Evolutionary conservation across 1,140 invertebrate species (phyloP).

Genomic region (Leptopilina clavipes): DNA sequence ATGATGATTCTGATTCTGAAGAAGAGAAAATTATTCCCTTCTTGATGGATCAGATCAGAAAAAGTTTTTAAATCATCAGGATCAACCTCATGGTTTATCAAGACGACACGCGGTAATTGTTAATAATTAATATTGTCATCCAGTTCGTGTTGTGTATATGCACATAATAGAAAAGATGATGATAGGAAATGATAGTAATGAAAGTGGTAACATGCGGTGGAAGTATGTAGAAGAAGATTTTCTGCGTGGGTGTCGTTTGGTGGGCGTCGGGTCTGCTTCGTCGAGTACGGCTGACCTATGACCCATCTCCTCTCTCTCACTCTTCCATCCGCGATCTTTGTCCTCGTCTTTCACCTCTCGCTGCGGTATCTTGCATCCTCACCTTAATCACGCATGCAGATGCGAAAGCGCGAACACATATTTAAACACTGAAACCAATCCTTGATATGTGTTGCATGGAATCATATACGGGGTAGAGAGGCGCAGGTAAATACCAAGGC

Average conservation of each 20-base stretch:
- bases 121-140: no score
- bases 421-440: constrained; percentile 55
- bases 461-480: not conserved
- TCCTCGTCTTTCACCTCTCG: constrained; percentile 7
- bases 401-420: constrained; percentile 61
- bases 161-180: constrained; percentile 36
- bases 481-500: not conserved
- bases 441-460: constrained; percentile 38
- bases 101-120: no score
- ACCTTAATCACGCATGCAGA: constrained; percentile 59
- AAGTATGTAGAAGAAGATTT: constrained; percentile 58
- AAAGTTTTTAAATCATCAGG: no score
- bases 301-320: constrained; percentile 50
- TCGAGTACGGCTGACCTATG: constrained; percentile 67
- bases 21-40: no score
- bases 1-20: no score
- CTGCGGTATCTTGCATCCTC: constrained; percentile 46
- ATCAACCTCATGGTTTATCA: no score
- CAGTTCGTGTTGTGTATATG: no score
- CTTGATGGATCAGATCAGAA: no score
- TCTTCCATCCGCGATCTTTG: not conserved
- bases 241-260: constrained; percentile 69
- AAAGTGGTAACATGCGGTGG: constrained; percentile 47
- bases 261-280: constrained; percentile 71
- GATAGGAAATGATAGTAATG: constrained; percentile 44